phyloP scores from a whole-genome alignment of 1,140 invertebrate species.

The Sinella curviseta region DNA sequence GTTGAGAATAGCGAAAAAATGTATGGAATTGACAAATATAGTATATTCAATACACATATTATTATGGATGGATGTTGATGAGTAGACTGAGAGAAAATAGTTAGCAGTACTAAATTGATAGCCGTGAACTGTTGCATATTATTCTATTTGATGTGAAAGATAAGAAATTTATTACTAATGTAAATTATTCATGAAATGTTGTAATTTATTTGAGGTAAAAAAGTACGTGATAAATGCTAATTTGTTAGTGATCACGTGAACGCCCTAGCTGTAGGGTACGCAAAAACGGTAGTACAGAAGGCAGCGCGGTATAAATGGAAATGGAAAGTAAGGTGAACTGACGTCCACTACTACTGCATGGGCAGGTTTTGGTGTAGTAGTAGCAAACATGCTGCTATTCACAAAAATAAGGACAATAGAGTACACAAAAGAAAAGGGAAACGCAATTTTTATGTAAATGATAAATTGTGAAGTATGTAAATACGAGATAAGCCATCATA shows the following conservation, averaged over 20 bases:
- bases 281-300: background rate
- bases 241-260: slow-evolving; percentile 19
- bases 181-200: slow-evolving; percentile 23
- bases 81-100: too few relatives aligned
- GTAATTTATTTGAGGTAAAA: slow-evolving; percentile 1
- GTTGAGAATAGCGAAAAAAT: background rate
- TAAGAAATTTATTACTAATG: slow-evolving; percentile 5
- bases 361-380: too few relatives aligned
- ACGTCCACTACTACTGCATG: too few relatives aligned
- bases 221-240: slow-evolving; percentile 2
- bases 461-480: too few relatives aligned
- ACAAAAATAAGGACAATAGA: too few relatives aligned
- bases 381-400: too few relatives aligned
- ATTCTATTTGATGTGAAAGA: background rate
- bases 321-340: background rate
- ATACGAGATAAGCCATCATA: too few relatives aligned
- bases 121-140: background rate
- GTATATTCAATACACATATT: too few relatives aligned
- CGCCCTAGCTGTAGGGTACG: background rate
- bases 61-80: too few relatives aligned
- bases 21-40: background rate
- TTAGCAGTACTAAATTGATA: background rate
- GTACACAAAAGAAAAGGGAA: too few relatives aligned
- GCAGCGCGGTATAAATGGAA: background rate
- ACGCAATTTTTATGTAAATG: too few relatives aligned